These are phyloP conservation scores for Butorides virescens DNA, from an alignment of 2,113 vertebrate genomes.

Conservation along the genomic window DNA sequence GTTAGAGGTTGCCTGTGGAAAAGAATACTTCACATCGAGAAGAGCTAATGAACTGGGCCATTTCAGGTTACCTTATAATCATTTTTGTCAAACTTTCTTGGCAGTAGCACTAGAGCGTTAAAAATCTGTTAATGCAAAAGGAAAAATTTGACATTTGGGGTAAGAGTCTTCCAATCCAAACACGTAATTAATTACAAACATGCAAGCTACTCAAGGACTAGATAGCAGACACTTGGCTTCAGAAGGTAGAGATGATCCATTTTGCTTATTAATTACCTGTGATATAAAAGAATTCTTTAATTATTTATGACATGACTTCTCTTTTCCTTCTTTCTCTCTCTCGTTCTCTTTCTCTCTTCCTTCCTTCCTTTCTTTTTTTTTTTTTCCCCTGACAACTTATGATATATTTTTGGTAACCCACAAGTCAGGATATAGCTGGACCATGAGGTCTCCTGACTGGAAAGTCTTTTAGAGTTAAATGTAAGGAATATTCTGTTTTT, in stretches of 20 bases:
- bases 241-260: not conserved
- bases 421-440: not conserved
- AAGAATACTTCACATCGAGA: constrained; percentile 50
- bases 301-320: not conserved
- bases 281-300: not conserved
- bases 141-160: constrained; percentile 28
- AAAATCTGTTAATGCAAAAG: constrained; percentile 35
- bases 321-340: not conserved
- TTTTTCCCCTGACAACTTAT: not conserved
- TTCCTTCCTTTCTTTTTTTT: too few species aligned
- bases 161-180: constrained; percentile 22
- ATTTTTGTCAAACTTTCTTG: constrained; percentile 63
- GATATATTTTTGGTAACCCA: not conserved
- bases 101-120: not conserved
- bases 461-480: not conserved
- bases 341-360: not conserved
- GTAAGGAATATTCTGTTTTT: not conserved
- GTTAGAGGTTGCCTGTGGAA: constrained; percentile 41
- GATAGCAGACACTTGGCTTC: not conserved
- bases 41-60: constrained; percentile 16
- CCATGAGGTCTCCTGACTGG: not conserved
- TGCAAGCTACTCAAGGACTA: not conserved
- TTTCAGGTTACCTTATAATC: constrained; percentile 49
- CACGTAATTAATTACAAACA: constrained; percentile 30
- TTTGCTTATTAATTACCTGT: not conserved